These are phyloP conservation scores for Apocheima hispidaria DNA, from an alignment of 2,888 invertebrate genomes.

Conservation along the genomic window DNA sequence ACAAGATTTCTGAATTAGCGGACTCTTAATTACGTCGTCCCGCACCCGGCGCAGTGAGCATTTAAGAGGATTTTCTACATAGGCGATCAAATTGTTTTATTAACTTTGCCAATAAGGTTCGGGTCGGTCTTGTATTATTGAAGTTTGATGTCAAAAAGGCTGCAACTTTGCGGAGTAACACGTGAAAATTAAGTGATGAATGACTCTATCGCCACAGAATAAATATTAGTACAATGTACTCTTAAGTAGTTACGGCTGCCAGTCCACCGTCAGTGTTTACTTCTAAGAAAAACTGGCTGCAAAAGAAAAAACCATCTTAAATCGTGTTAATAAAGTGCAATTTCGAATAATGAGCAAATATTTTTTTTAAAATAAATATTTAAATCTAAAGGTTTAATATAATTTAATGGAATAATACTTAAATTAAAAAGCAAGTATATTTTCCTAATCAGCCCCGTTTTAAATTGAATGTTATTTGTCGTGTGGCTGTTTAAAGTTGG, in stretches of 20 bases:
- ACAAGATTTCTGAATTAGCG: too few species aligned
- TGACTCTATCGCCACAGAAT: background rate
- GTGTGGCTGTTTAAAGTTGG: conserved; percentile 31
- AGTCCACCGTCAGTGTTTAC: background rate
- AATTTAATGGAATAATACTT: conserved; percentile 84
- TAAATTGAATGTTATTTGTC: conserved; percentile 38
- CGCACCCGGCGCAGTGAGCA: too few species aligned
- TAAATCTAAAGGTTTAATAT: conserved; percentile 73
- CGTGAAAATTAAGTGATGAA: background rate
- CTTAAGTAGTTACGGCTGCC: background rate
- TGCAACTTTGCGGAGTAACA: background rate
- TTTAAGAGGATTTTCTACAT: too few species aligned
- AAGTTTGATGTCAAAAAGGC: background rate
- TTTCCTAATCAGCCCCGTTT: conserved; percentile 58
- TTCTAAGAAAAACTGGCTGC: background rate
- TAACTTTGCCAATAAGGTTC: too few species aligned
- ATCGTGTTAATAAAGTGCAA: conserved; percentile 67
- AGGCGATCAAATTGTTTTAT: too few species aligned
- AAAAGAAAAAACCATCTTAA: conserved; percentile 38
- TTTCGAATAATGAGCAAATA: conserved; percentile 83
- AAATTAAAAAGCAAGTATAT: conserved; percentile 70
- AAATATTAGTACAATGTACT: background rate
- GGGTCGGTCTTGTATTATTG: too few species aligned
- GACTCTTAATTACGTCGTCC: too few species aligned
- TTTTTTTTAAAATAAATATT: conserved; percentile 76